Conservation (phyloP, 1,140 invertebrate genomes). For the Battus philenor region DNA sequence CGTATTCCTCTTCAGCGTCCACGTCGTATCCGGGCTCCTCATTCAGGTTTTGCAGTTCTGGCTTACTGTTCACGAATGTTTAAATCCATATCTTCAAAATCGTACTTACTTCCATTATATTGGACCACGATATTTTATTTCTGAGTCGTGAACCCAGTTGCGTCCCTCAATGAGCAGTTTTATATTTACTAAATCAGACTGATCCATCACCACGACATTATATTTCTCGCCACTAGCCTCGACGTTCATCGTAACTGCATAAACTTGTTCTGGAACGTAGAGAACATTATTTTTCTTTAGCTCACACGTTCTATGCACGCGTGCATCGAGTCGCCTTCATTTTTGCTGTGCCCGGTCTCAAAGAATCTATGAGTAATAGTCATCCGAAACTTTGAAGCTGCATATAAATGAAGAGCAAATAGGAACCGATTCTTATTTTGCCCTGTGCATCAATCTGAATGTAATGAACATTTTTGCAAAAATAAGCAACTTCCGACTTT, state of each 20-base stretch:
- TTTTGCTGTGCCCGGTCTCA: constrained; percentile 10
- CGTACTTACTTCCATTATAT: constrained; percentile 13
- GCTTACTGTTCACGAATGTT: no score
- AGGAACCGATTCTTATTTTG: not conserved
- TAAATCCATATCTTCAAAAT: no score
- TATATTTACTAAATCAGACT: constrained; percentile 16
- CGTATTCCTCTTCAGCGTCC: no score
- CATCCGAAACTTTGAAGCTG: not conserved
- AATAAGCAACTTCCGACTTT: no score
- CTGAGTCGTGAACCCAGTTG: constrained; percentile 11
- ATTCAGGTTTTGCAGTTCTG: no score
- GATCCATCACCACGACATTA: constrained; percentile 17
- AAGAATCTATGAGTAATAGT: not conserved
- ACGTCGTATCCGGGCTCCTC: no score
- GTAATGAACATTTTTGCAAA: no score
- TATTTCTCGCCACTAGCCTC: constrained; percentile 20
- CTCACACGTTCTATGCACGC: constrained; percentile 12
- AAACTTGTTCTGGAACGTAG: constrained; percentile 21
- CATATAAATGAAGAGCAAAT: not conserved
- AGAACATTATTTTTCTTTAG: constrained; percentile 16
- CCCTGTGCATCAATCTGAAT: not conserved
- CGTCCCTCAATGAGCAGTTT: constrained; percentile 9
- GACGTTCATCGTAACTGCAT: constrained; percentile 14
- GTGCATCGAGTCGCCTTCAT: constrained; percentile 22
- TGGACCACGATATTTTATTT: constrained; percentile 1